phyloP scores from a whole-genome alignment of 2,888 invertebrate genomes.

The Bellardia bayeri region DNA sequence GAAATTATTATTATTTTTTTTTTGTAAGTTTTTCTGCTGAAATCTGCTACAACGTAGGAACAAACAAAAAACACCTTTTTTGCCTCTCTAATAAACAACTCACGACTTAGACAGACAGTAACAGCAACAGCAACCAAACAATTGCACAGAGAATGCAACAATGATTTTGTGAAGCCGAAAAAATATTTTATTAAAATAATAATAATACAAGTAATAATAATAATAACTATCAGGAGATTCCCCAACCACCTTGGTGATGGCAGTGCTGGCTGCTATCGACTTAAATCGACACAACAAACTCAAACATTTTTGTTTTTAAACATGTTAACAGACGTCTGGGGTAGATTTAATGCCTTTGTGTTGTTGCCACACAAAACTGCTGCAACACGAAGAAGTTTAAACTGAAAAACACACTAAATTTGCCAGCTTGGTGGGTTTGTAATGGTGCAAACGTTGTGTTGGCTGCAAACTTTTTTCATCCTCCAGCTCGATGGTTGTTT shows the following conservation, averaged over 20 bases:
- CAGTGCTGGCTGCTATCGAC: conserved; percentile 18
- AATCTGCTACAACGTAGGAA: conserved; percentile 38
- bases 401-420: background rate
- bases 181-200: conserved; percentile 44
- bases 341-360: conserved; percentile 32
- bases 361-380: conserved; percentile 32
- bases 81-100: conserved; percentile 66
- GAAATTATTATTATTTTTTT: conserved; percentile 53
- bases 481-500: background rate
- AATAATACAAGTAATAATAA: conserved; percentile 68
- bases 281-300: conserved; percentile 46
- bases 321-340: conserved; percentile 62
- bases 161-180: background rate
- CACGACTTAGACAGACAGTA: conserved; percentile 64
- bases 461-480: conserved; percentile 16
- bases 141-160: conserved; percentile 26
- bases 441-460: conserved; percentile 48
- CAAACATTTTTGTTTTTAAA: conserved; percentile 19
- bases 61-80: conserved; percentile 57
- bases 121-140: conserved; percentile 29
- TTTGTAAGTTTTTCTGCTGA: conserved; percentile 32
- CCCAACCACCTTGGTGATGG: conserved; percentile 62
- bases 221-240: conserved; percentile 72
- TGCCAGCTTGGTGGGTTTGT: conserved; percentile 46
- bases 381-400: conserved; percentile 22